Evolutionary conservation across 1,140 invertebrate genomes (phyloP), one percentile per base, ranked within the genome.

Genomic region (Pissodes strobi): DNA sequence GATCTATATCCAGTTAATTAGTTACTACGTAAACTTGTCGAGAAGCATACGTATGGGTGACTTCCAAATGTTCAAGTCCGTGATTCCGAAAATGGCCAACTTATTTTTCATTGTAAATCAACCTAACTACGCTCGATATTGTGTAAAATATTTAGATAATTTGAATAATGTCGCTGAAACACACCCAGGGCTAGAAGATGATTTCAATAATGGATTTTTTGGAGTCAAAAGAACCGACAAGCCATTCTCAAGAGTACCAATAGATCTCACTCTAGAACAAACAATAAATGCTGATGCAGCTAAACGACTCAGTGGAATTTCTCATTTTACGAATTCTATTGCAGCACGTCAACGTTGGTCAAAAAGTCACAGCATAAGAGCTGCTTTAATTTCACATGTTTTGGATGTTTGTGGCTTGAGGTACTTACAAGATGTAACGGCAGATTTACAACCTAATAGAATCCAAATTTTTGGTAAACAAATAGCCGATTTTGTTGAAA

Each of bases 261-360:
- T 43, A 5, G 39, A 43, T 43, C 18, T 3, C 6, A 43, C 39
- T 4, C 39, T 43, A 8, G 39, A 43, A n/a, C 39, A 43, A 43
- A 43, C 4, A 19, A 43, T 43, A 43, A 43, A 43, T 43, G n/a
- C 39, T n/a, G n/a, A n/a, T 15, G n/a, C 25, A 27, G 25, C 25
- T 27, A 27, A 27, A 27, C 25, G 25, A 27, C 25, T 27, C 4
- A 27, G 25, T 27, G 9, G 25, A 3, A 27, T 27, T 9, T 27
- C 9, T 27, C 53, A 73, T 51, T 62, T 73, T 38, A 73, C 70
- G 2, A 65, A 69, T 57, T 69, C 65, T 10, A 67, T 67, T 25
- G 45, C 65, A 13, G 64, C 65, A 51, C 65, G 65, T 37, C 68
- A 69, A 64, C 64, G 55, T 2, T 67, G 65, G 65, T 10, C 49